Evolutionary conservation across 2,888 invertebrate species (phyloP).

Genomic region (Unio pictorum): DNA sequence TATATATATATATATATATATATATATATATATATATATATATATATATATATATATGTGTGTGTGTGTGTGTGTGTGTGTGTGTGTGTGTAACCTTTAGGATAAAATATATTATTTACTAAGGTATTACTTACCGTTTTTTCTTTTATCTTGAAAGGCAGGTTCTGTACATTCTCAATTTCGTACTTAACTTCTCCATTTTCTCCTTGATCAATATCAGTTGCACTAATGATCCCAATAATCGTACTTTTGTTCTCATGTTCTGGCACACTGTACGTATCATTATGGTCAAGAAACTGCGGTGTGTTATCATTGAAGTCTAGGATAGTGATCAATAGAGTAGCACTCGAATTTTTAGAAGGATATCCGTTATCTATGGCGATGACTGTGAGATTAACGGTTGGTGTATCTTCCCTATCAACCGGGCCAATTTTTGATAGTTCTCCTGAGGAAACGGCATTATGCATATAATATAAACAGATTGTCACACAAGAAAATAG

Average conservation of each 20-base stretch:
- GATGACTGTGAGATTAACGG: constrained; percentile 5
- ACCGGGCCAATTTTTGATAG: constrained; percentile 15
- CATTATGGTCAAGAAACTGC: constrained; percentile 1
- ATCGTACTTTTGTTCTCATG: neutral
- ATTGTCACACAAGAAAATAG: too few species aligned
- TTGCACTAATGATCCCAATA: constrained; percentile 5
- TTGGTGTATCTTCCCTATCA: constrained; percentile 15
- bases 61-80: too few species aligned
- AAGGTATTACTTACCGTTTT: constrained; percentile 3
- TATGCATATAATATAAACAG: too few species aligned
- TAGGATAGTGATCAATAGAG: constrained; percentile 9
- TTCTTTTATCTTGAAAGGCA: constrained; percentile 5
- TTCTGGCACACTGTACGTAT: constrained; percentile 1
- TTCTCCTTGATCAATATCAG: constrained; percentile 5
- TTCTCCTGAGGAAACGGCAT: constrained; percentile 8
- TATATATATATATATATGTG: too few species aligned
- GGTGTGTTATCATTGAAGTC: constrained; percentile 19
- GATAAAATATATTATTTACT: too few species aligned
- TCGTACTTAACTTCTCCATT: constrained; percentile 2
- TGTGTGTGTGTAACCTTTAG: too few species aligned
- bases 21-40: too few species aligned
- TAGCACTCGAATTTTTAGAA: neutral
- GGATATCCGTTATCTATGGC: constrained; percentile 27
- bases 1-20: too few species aligned
- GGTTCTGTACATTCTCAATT: neutral